A percentile compares a stretch with the other conserved stretches of the same genome.
These are phyloP conservation scores for Mantis religiosa DNA, from an alignment of 2,888 invertebrate genomes.

Conservation along the genomic window DNA sequence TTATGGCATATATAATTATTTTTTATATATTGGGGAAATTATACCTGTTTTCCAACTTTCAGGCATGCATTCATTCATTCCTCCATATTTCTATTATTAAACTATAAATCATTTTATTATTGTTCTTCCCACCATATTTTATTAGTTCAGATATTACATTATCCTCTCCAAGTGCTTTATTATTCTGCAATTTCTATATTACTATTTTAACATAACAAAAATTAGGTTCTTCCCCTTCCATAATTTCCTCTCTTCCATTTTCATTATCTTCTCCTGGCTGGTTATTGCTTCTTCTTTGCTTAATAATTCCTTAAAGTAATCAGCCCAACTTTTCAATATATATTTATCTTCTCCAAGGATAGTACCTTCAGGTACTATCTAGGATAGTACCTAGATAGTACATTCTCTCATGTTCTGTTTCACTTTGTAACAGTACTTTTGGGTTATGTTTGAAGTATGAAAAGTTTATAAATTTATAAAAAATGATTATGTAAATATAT, in stretches of 20 bases:
- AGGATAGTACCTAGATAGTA: too few species aligned
- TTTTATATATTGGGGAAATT: background rate
- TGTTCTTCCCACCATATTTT: too few species aligned
- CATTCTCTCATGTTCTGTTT: too few species aligned
- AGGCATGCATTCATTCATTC: background rate
- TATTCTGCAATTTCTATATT: background rate
- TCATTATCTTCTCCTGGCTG: background rate
- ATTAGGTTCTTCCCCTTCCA: background rate
- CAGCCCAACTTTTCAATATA: background rate
- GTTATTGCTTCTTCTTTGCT: background rate
- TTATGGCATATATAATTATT: too few species aligned
- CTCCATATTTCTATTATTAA: background rate
- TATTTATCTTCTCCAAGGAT: background rate
- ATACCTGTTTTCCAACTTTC: background rate
- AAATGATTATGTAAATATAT: too few species aligned
- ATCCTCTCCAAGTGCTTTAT: too few species aligned
- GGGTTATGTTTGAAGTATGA: too few species aligned
- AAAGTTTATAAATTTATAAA: too few species aligned
- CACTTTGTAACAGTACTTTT: too few species aligned
- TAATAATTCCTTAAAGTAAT: background rate
- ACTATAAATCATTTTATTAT: too few species aligned
- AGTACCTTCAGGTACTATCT: background rate
- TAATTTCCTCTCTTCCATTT: background rate
- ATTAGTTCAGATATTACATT: too few species aligned
- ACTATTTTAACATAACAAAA: background rate